phyloP scores from a whole-genome alignment of 2,888 invertebrate species.

The Pandemis cinnamomeana region DNA sequence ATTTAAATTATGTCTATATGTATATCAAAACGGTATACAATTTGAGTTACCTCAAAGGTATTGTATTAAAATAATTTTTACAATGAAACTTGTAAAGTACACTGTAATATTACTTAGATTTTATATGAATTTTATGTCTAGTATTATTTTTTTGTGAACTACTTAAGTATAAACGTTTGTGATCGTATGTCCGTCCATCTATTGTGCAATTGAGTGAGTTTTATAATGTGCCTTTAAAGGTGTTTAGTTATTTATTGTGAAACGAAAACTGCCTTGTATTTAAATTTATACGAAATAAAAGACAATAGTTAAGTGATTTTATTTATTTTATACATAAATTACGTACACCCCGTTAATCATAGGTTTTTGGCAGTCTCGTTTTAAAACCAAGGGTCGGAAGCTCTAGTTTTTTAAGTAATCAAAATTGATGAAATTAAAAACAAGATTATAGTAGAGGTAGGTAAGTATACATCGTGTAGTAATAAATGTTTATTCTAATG shows the following conservation, averaged over 20 bases:
- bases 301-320: constrained; percentile 5
- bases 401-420: too few relatives aligned
- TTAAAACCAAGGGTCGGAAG: too few relatives aligned
- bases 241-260: constrained; percentile 62
- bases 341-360: not conserved
- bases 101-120: constrained; percentile 18
- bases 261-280: constrained; percentile 40
- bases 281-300: constrained; percentile 32
- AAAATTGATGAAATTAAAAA: too few relatives aligned
- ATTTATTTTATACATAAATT: not conserved
- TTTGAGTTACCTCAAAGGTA: constrained; percentile 56
- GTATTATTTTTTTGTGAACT: constrained; percentile 35
- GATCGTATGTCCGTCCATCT: constrained; percentile 76
- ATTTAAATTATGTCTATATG: not conserved
- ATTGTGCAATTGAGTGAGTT: constrained; percentile 62
- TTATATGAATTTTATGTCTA: not conserved
- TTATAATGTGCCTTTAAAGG: constrained; percentile 55
- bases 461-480: too few relatives aligned
- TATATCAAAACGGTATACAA: not conserved
- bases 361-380: not conserved
- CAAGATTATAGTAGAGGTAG: too few relatives aligned
- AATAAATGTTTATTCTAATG: too few relatives aligned
- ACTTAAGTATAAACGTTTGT: constrained; percentile 60
- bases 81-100: constrained; percentile 5
- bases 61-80: constrained; percentile 36